phyloP scores from a whole-genome alignment of 2,113 vertebrate genomes.

The Neotoma lepida region DNA sequence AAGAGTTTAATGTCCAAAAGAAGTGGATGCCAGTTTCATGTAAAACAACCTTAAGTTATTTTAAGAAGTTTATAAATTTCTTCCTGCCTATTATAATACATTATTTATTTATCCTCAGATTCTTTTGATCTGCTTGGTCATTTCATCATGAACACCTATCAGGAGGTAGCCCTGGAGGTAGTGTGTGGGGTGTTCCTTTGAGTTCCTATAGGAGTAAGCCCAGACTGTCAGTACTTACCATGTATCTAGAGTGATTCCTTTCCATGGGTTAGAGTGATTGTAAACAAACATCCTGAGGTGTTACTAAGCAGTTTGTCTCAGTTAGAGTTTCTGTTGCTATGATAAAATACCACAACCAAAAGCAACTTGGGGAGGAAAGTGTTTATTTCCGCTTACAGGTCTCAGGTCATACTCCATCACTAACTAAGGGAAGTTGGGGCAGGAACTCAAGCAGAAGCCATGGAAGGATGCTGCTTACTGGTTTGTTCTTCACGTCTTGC shows the following conservation, averaged over 20 bases:
- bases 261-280: not conserved
- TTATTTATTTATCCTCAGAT: not conserved
- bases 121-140: not conserved
- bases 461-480: not conserved
- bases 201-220: not conserved
- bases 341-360: not conserved
- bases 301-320: not conserved
- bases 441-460: not conserved
- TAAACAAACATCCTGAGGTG: not conserved
- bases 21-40: not conserved
- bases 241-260: not conserved
- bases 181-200: not conserved
- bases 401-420: not conserved
- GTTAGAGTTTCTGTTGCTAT: not conserved
- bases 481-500: not conserved
- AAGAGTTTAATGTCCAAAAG: not conserved
- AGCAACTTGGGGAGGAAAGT: not conserved
- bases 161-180: not conserved
- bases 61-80: not conserved
- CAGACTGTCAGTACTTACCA: not conserved
- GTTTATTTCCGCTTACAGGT: not conserved
- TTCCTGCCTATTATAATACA: not conserved
- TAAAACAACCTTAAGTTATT: not conserved
- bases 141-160: not conserved
- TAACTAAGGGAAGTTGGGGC: not conserved